Evolutionary conservation across 2,113 vertebrate species (phyloP).

Genomic region (Siniperca knerii): DNA sequence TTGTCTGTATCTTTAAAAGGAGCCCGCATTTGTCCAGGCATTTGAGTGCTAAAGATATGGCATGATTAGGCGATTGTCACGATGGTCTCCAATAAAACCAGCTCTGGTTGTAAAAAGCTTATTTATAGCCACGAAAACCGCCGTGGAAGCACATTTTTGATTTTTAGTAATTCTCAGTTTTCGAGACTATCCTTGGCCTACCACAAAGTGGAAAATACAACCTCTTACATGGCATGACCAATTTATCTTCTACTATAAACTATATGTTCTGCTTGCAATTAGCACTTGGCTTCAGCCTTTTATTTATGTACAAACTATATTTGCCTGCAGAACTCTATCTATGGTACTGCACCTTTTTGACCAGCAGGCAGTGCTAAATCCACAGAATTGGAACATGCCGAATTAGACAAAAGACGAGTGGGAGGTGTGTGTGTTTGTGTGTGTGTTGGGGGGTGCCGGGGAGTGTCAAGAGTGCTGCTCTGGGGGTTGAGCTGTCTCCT

Average conservation of each 20-base stretch:
- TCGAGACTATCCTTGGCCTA: background rate
- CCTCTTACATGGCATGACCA: constrained; percentile 26
- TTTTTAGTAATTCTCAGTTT: constrained; percentile 15
- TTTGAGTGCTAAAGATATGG: background rate
- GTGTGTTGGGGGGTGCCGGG: constrained; percentile 31
- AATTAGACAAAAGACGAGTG: background rate
- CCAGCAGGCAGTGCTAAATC: constrained; percentile 84
- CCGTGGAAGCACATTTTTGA: constrained; percentile 9
- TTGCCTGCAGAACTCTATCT: background rate
- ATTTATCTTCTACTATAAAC: constrained; percentile 47
- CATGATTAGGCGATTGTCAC: background rate
- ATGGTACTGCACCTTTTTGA: constrained; percentile 24
- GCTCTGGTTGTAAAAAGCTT: background rate
- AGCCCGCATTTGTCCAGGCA: background rate
- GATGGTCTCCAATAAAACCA: constrained; percentile 8
- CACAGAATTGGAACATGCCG: constrained; percentile 47
- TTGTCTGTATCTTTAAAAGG: background rate
- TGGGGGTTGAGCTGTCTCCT: constrained; percentile 88
- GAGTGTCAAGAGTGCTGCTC: constrained; percentile 76
- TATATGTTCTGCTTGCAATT: constrained; percentile 46
- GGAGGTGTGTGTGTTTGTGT: constrained; percentile 12
- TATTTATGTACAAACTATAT: constrained; percentile 11
- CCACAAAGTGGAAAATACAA: constrained; percentile 46
- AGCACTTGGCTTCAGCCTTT: constrained; percentile 25
- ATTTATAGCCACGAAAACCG: constrained; percentile 9